Percentiles rank a stretch among this genome's conserved stretches.
These are phyloP conservation scores for Lathronympha strigana DNA, from an alignment of 2,888 invertebrate species.

Conservation along the genomic window DNA sequence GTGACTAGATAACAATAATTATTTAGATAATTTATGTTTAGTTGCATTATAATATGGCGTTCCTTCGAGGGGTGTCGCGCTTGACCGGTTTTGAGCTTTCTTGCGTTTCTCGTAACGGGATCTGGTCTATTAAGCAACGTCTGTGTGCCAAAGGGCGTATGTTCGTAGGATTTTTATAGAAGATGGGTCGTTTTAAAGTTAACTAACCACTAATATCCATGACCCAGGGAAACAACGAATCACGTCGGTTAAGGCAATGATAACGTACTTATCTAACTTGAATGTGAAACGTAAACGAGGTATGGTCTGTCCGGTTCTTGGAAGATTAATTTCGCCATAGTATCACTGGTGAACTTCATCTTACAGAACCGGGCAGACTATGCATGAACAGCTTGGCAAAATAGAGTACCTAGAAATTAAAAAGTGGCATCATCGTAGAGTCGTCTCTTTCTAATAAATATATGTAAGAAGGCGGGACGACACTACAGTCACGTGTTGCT, in stretches of 20 bases:
- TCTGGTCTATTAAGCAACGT: slow-evolving; percentile 13
- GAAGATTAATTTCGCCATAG: no score
- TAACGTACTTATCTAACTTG: neutral
- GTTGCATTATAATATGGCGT: slow-evolving; percentile 24
- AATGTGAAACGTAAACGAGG: neutral
- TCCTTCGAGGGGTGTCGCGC: slow-evolving; percentile 27
- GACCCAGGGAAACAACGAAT: slow-evolving; percentile 25
- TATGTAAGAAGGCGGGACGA: no score
- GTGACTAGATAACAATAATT: slow-evolving; percentile 23
- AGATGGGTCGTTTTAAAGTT: neutral
- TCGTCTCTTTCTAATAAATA: no score
- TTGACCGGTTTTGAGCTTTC: slow-evolving; percentile 34
- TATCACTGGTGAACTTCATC: no score
- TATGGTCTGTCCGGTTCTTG: no score
- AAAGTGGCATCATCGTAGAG: no score
- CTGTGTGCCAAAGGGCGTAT: neutral
- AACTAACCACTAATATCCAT: slow-evolving; percentile 21
- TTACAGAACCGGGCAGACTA: no score
- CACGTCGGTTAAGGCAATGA: neutral
- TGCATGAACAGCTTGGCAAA: no score
- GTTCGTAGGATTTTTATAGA: neutral
- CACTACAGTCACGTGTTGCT: no score
- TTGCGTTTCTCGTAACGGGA: slow-evolving; percentile 36
- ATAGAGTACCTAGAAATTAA: no score
- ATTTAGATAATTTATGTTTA: slow-evolving; percentile 28